A percentile compares a stretch with the other conserved stretches of the same genome.
Evolutionary conservation across 2,888 invertebrate genomes (phyloP).

Genomic region (Plebejus anna): DNA sequence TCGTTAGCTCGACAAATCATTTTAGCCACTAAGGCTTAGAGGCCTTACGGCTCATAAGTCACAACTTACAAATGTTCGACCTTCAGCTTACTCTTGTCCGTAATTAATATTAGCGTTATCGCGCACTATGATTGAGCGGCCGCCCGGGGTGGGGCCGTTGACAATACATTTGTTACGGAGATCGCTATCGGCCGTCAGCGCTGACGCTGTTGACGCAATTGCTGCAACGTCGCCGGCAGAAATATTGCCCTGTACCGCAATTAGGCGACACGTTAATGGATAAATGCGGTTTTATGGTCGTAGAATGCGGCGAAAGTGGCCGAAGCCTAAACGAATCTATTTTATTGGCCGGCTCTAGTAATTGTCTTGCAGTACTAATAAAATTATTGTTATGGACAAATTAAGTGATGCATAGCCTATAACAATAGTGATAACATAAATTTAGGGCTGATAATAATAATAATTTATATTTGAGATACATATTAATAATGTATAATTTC

Average conservation of each 20-base stretch:
- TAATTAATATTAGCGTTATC: slow-evolving; percentile 38
- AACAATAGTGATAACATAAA: neutral
- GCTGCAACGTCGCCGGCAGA: slow-evolving; percentile 34
- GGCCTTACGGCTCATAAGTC: neutral
- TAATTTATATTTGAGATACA: no score
- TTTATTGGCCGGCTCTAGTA: slow-evolving; percentile 3
- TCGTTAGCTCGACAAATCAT: neutral
- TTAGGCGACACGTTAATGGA: slow-evolving; percentile 36
- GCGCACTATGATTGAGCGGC: slow-evolving; percentile 33
- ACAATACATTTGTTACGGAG: slow-evolving; percentile 41
- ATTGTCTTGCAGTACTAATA: neutral
- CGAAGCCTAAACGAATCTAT: slow-evolving; percentile 15
- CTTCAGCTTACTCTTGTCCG: slow-evolving; percentile 39
- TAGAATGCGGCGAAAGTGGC: slow-evolving; percentile 35
- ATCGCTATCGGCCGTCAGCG: slow-evolving; percentile 42
- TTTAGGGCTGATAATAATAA: no score
- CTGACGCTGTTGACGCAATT: slow-evolving; percentile 40
- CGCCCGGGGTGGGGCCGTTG: slow-evolving; percentile 40
- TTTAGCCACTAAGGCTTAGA: neutral
- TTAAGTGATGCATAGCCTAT: neutral
- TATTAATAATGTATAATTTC: no score
- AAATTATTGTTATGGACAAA: slow-evolving; percentile 9
- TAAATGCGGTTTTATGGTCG: slow-evolving; percentile 34
- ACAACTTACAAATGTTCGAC: slow-evolving; percentile 35
- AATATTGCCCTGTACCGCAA: slow-evolving; percentile 41